phyloP scores from a whole-genome alignment of 2,797 vertebrate genomes.

The Notolepis coatsorum region DNA sequence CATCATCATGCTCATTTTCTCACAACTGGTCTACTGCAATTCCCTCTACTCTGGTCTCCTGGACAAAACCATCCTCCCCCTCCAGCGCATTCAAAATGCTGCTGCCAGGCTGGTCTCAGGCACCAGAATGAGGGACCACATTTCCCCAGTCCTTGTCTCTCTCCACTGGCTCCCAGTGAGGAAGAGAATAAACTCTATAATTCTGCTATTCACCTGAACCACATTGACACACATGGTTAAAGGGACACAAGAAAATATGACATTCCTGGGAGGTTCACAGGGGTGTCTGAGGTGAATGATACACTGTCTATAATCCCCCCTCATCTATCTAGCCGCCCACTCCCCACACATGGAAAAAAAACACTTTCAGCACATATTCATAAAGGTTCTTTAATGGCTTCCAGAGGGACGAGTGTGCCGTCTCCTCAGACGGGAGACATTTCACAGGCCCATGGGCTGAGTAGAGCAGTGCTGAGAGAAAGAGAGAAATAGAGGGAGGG shows the following conservation, averaged over 20 bases:
- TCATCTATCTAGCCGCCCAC: conserved; percentile 56
- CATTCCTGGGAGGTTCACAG: conserved; percentile 42
- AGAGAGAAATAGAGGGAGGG: conserved; percentile 59
- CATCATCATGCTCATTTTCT: too few species aligned
- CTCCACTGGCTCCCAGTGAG: too few species aligned
- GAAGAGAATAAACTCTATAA: conserved; percentile 16
- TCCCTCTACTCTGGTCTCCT: too few species aligned
- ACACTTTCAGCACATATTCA: conserved; percentile 81
- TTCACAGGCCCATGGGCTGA: conserved; percentile 78
- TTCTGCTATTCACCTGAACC: too few species aligned
- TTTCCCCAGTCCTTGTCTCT: too few species aligned
- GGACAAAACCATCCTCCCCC: too few species aligned
- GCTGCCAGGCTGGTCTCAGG: too few species aligned
- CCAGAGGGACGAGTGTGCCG: conserved; percentile 76
- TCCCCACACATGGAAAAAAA: conserved; percentile 64
- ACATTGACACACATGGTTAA: conserved; percentile 5
- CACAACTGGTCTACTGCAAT: too few species aligned
- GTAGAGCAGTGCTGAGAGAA: conserved; percentile 63
- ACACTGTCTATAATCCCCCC: conserved; percentile 51
- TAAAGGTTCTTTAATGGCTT: conserved; percentile 85
- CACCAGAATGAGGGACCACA: too few species aligned
- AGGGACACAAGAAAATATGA: conserved; percentile 32
- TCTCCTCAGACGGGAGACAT: conserved; percentile 76
- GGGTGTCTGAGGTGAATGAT: conserved; percentile 52
- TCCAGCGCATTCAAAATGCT: too few species aligned